Base-by-base conservation (phyloP, 1,140 invertebrate genomes). In the Plectrocnemia conspersa region DNA sequence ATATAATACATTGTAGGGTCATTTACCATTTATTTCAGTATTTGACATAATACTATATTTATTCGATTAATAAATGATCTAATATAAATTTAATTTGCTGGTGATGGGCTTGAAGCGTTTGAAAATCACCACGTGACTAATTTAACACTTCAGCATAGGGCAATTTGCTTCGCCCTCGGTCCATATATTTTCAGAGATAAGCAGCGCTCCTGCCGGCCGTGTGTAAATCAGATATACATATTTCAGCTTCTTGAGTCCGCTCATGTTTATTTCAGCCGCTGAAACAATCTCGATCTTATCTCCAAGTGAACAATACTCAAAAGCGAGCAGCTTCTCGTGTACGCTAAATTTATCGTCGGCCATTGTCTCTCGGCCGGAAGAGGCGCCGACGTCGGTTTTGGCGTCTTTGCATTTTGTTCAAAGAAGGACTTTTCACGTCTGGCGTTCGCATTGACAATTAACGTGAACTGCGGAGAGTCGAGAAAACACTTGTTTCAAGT, bases 221-320 rank as follows among this genome's bases (percentile, higher is more conserved):
- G 40, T 50, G 47, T 50, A 50, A 50, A 50, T 50, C 47, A 50
- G 36, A 16, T 23, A 45, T 38, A 50, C 47, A 50, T 38, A 50
- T 38, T 38, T 35, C 47, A 38, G 47, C 33, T 16, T 50, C 47
- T 50, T 35, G 47, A n/a, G 47, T 16, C 47, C 47, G 33, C 47
- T 38, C 47, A 50, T 38, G 40, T 50, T 38, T 50, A 50, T 50
- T 50, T 38, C 47, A 50, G 47, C 33, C 33, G n/a, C n/a, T 19
- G 33, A 38, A 50, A 22, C 47, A 38, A 50, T 38, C 47, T 50
- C 47, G 25, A 50, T 50, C 47, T 50, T 50, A 50, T 50, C 47
- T 50, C 47, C 19, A 32, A 38, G 21, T 50, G 33, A 50, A 50
- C 47, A 50, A 50, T 50, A 50, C 32, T 47, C 25, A 44, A 19